Percentiles rank a stretch among this genome's conserved stretches.
phyloP scores from a whole-genome alignment of 2,888 invertebrate species.

The Hedya salicella region DNA sequence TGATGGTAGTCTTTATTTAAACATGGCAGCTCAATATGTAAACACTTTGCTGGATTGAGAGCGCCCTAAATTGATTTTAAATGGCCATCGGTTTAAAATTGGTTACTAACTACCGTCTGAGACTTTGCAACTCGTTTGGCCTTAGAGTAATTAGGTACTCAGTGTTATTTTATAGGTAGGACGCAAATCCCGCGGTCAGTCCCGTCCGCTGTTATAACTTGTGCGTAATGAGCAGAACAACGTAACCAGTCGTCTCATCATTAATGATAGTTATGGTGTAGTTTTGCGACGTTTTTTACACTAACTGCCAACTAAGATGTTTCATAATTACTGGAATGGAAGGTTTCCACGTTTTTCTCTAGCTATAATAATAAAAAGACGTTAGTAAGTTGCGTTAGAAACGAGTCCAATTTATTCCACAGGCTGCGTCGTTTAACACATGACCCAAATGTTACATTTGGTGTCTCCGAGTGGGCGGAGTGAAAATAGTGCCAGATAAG shows the following conservation, averaged over 20 bases:
- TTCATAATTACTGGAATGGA: constrained; percentile 18
- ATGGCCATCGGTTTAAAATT: constrained; percentile 50
- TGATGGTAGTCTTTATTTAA: constrained; percentile 25
- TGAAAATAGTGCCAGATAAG: constrained; percentile 75
- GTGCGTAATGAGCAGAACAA: constrained; percentile 46
- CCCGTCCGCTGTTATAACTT: constrained; percentile 41
- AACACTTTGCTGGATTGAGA: constrained; percentile 50
- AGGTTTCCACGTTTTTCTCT: constrained; percentile 8
- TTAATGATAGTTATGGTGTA: neutral
- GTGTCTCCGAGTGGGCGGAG: constrained; percentile 62
- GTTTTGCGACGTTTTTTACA: constrained; percentile 6
- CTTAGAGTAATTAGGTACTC: constrained; percentile 49
- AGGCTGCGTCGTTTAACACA: constrained; percentile 46
- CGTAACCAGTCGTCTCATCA: constrained; percentile 31
- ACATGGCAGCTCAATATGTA: constrained; percentile 22
- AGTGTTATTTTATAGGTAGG: constrained; percentile 40
- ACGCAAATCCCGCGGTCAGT: constrained; percentile 13
- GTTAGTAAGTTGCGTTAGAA: neutral
- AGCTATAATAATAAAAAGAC: constrained; percentile 4
- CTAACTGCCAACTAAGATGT: neutral
- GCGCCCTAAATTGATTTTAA: constrained; percentile 53
- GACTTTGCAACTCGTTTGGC: constrained; percentile 31
- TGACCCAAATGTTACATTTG: constrained; percentile 54
- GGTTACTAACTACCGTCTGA: constrained; percentile 47
- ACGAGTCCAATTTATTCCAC: constrained; percentile 17